These are phyloP conservation scores for Todiramphus saurophagus DNA, from an alignment of 2,113 vertebrate species.

Conservation along the genomic window DNA sequence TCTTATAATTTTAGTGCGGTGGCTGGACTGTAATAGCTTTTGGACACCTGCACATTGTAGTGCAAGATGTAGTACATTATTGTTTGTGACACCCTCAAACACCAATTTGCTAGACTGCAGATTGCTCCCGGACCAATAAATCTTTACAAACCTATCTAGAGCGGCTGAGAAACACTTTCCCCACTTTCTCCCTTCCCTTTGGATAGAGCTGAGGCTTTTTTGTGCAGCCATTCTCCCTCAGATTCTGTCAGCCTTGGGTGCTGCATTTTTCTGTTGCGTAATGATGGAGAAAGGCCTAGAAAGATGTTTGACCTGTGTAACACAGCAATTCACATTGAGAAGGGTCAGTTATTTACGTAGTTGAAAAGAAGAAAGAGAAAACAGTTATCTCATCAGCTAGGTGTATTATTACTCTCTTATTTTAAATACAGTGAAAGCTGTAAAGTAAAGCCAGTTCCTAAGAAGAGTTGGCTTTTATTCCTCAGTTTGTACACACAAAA, in stretches of 20 bases:
- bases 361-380: not conserved
- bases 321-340: not conserved
- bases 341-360: not conserved
- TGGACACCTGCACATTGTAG: constrained; percentile 60
- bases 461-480: not conserved
- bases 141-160: constrained; percentile 68
- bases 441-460: not conserved
- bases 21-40: constrained; percentile 71
- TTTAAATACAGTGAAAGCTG: not conserved
- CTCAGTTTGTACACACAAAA: not conserved
- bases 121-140: constrained; percentile 72
- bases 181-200: not conserved
- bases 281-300: not conserved
- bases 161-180: not conserved
- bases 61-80: constrained; percentile 71
- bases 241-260: constrained; percentile 2
- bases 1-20: constrained; percentile 65
- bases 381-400: not conserved
- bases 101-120: constrained; percentile 74
- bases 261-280: not conserved
- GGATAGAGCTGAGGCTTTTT: not conserved
- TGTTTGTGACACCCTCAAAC: constrained; percentile 77
- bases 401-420: not conserved
- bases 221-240: not conserved
- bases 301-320: not conserved